Conservation (phyloP, 2,888 invertebrate species). For the Drosophila neonasuta region DNA sequence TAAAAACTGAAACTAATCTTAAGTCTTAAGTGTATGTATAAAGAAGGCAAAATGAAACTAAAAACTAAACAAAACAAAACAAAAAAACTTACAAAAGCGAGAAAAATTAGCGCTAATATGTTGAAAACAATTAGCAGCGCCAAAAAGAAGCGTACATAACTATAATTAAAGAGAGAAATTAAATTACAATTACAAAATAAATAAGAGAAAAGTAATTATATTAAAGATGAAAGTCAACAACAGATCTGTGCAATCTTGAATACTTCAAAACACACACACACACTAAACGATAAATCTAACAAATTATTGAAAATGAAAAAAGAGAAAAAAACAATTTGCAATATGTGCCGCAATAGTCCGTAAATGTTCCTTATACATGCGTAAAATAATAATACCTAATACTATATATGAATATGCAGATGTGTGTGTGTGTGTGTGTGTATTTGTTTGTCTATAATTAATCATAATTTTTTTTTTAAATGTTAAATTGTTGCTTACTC, state of each 20-base stretch:
- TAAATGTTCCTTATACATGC: slow-evolving; percentile 71
- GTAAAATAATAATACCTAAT: slow-evolving; percentile 19
- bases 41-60: slow-evolving; percentile 27
- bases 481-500: slow-evolving; percentile 55
- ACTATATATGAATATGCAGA: slow-evolving; percentile 7
- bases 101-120: slow-evolving; percentile 59
- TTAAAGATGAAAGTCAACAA: slow-evolving; percentile 19
- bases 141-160: slow-evolving; percentile 61
- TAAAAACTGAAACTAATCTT: slow-evolving; percentile 47
- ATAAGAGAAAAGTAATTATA: slow-evolving; percentile 14
- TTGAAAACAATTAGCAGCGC: slow-evolving; percentile 67
- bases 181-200: slow-evolving; percentile 6
- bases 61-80: slow-evolving; percentile 6
- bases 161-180: slow-evolving; percentile 30
- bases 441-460: slow-evolving; percentile 30
- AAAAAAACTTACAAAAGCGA: neutral
- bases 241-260: slow-evolving; percentile 45
- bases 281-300: slow-evolving; percentile 21
- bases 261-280: neutral
- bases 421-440: slow-evolving; percentile 17
- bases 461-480: slow-evolving; percentile 19
- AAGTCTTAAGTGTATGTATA: slow-evolving; percentile 49
- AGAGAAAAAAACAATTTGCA: slow-evolving; percentile 36
- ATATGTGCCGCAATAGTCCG: slow-evolving; percentile 68
- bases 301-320: slow-evolving; percentile 3